A percentile compares a stretch with the other conserved stretches of the same genome.
These are phyloP conservation scores for Aphelocoma californica DNA, from an alignment of 2,797 vertebrate species.

Conservation along the genomic window DNA sequence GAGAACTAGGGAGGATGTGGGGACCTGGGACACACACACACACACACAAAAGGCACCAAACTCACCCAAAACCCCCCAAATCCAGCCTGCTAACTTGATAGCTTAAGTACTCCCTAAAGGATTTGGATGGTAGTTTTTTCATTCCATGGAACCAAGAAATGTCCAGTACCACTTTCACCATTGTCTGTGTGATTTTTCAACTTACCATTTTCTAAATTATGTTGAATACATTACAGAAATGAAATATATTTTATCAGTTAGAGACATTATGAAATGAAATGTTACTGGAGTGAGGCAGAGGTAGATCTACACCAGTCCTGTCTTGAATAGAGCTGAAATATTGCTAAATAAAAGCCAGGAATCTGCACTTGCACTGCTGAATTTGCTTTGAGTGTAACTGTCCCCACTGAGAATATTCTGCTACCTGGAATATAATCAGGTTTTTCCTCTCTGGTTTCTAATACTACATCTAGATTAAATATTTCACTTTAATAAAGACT, in stretches of 20 bases:
- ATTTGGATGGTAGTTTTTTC: not conserved
- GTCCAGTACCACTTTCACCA: not conserved
- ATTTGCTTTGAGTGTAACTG: not conserved
- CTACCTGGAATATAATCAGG: not conserved
- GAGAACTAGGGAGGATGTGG: too few relatives aligned
- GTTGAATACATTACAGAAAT: not conserved
- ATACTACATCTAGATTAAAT: not conserved
- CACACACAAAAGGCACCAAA: too few relatives aligned
- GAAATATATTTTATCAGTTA: not conserved
- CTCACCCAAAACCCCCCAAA: accelerated
- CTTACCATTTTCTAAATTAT: not conserved
- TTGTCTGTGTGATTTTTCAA: not conserved
- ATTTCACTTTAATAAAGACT: not conserved
- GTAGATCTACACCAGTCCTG: not conserved
- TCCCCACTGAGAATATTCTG: not conserved
- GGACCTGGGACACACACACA: not conserved
- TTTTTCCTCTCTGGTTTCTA: not conserved
- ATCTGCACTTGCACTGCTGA: not conserved
- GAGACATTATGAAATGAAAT: not conserved
- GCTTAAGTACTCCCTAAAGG: accelerated
- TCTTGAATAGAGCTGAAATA: not conserved
- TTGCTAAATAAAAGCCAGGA: not conserved
- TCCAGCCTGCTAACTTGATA: not conserved
- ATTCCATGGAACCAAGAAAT: not conserved
- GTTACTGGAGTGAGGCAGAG: not conserved